Conservation (phyloP, 23 tunicate genomes). For the Oikopleura dioica region DNA sequence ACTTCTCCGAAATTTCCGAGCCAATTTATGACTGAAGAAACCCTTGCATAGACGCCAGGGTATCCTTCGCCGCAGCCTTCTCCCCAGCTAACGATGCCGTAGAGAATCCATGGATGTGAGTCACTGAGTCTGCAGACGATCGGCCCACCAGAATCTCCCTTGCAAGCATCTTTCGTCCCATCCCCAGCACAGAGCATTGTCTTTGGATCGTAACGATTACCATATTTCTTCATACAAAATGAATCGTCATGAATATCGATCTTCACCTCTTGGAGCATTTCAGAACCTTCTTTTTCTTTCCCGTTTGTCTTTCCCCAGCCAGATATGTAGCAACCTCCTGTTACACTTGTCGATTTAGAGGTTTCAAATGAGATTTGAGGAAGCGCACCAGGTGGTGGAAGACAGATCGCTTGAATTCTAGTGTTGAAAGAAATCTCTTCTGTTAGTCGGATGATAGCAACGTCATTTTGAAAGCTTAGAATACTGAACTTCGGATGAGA, state of each 20-base stretch:
- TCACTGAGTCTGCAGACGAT: background rate
- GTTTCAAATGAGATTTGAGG: no score
- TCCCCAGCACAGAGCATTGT: conserved; percentile 11
- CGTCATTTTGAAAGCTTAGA: background rate
- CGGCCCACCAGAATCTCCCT: conserved; percentile 11
- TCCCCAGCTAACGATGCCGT: conserved; percentile 1
- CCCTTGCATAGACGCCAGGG: conserved; percentile 1
- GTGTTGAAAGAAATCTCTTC: background rate
- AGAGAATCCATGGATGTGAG: conserved; percentile 6
- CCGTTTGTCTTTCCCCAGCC: background rate
- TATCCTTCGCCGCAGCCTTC: background rate
- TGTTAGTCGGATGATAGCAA: background rate
- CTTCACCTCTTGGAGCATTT: background rate
- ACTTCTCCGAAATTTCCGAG: background rate
- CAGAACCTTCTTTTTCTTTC: background rate
- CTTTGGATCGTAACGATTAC: background rate
- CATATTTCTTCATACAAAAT: background rate
- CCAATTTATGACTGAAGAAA: background rate
- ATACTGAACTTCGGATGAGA: background rate
- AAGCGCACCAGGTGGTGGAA: no score
- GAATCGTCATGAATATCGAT: background rate
- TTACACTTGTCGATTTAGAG: background rate
- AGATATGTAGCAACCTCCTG: background rate
- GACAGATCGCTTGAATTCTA: background rate
- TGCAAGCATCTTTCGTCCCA: background rate